These are phyloP conservation scores for Lepisosteus oculatus DNA, from an alignment of 2,113 vertebrate genomes.

Conservation along the genomic window DNA sequence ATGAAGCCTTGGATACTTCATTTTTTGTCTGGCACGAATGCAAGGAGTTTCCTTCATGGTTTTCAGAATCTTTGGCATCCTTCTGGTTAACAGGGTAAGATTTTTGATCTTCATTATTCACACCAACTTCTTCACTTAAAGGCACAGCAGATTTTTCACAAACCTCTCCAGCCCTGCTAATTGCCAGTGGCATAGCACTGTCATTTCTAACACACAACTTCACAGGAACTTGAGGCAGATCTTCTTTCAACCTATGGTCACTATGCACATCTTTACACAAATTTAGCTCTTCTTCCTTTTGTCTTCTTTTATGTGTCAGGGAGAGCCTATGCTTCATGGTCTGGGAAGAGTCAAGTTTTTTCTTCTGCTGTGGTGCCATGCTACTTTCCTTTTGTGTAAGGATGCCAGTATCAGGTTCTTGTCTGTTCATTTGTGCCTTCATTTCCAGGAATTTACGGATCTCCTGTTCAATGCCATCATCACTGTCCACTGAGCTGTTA, in stretches of 20 bases:
- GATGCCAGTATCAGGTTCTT: constrained; percentile 36
- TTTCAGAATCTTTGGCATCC: constrained; percentile 3
- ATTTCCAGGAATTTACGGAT: constrained; percentile 86
- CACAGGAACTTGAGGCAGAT: constrained; percentile 18
- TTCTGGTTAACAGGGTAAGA: constrained; percentile 11
- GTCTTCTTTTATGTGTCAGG: constrained; percentile 58
- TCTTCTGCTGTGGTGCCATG: constrained; percentile 15
- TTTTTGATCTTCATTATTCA: constrained; percentile 17
- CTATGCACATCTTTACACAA: constrained; percentile 8
- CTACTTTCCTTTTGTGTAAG: constrained; percentile 1
- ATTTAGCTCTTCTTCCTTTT: constrained; percentile 40
- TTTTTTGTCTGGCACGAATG: constrained; percentile 10
- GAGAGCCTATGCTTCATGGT: constrained; percentile 57
- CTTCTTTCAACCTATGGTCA: constrained; percentile 26
- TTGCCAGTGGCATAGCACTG: neutral
- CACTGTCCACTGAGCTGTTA: constrained; percentile 83
- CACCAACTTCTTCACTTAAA: neutral
- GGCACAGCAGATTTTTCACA: neutral
- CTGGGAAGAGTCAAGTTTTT: constrained; percentile 25
- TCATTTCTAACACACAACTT: constrained; percentile 17
- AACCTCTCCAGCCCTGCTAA: constrained; percentile 1
- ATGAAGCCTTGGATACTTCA: constrained; percentile 11
- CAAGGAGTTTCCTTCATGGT: constrained; percentile 27
- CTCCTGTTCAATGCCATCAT: constrained; percentile 92
- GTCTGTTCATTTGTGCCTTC: constrained; percentile 76